Percentiles rank a stretch among this genome's conserved stretches.
These are phyloP conservation scores for Babylonia areolata DNA, from an alignment of 1,140 invertebrate genomes.

Conservation along the genomic window DNA sequence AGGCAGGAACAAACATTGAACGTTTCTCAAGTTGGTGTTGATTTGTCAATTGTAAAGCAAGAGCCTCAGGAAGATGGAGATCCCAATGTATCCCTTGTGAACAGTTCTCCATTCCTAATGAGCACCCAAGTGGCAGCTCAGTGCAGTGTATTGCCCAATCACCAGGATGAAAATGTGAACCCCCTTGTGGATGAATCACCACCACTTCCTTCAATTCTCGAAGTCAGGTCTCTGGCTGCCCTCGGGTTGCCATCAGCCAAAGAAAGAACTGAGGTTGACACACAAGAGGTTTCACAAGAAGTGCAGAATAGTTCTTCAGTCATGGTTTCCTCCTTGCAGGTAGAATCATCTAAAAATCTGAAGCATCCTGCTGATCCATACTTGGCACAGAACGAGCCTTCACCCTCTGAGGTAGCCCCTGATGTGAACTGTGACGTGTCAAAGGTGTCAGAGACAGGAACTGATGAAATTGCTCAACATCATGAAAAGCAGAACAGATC, in stretches of 20 bases:
- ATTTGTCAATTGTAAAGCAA: slow-evolving; percentile 10
- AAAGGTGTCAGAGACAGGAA: neutral
- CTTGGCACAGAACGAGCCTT: neutral
- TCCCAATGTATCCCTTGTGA: neutral
- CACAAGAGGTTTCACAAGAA: neutral
- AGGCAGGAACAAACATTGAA: neutral
- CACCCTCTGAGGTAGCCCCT: neutral
- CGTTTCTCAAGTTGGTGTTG: neutral
- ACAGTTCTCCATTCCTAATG: too few relatives aligned
- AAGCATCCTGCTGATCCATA: neutral
- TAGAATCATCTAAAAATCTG: neutral
- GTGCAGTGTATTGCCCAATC: neutral
- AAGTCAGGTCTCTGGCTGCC: neutral
- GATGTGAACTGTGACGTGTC: neutral
- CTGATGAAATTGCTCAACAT: neutral
- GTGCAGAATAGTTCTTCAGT: neutral
- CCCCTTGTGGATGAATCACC: neutral
- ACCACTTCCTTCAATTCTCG: neutral
- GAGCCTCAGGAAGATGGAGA: neutral
- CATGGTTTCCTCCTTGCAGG: neutral
- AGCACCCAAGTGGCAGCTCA: neutral
- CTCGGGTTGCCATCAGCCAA: neutral
- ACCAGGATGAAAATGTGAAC: neutral
- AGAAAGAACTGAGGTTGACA: neutral
- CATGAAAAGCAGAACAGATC: neutral